Evolutionary conservation across 1,140 invertebrate genomes (phyloP).

Genomic region (Pentalonia nigronervosa): DNA sequence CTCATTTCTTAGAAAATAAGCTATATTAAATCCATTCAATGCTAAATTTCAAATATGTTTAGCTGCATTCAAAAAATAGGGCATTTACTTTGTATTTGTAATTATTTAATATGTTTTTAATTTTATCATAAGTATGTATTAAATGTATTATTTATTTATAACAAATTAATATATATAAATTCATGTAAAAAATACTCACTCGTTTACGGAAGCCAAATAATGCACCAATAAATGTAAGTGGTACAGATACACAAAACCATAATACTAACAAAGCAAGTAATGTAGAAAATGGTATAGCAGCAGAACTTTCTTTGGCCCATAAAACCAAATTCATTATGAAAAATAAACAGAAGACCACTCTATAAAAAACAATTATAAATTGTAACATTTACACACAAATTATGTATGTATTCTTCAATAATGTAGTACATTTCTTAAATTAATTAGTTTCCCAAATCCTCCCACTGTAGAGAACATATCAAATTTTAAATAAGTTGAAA

Average conservation of each 20-base stretch:
- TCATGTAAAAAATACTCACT: conserved; percentile 69
- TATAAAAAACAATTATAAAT: conserved; percentile 65
- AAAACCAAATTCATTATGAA: conserved; percentile 96
- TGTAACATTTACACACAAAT: background rate
- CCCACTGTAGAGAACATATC: background rate
- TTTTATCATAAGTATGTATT: too few species aligned
- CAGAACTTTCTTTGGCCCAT: conserved; percentile 93
- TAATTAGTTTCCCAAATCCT: background rate
- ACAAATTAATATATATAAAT: too few species aligned
- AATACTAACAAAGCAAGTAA: conserved; percentile 93
- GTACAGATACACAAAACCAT: conserved; percentile 98
- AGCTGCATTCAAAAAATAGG: too few species aligned
- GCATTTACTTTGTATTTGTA: too few species aligned
- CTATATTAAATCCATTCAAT: too few species aligned
- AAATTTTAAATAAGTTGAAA: background rate
- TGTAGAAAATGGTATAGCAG: conserved; percentile 96
- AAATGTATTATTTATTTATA: too few species aligned
- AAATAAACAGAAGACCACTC: conserved; percentile 93
- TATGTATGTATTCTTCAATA: background rate
- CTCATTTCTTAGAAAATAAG: too few species aligned
- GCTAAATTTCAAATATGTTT: too few species aligned
- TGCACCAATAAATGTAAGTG: conserved; percentile 95
- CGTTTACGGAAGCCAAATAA: conserved; percentile 98
- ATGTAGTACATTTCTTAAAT: too few species aligned
- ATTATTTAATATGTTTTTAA: too few species aligned